phyloP scores from a whole-genome alignment of 2,113 vertebrate genomes.

The Chaetorhynchus papuensis region DNA sequence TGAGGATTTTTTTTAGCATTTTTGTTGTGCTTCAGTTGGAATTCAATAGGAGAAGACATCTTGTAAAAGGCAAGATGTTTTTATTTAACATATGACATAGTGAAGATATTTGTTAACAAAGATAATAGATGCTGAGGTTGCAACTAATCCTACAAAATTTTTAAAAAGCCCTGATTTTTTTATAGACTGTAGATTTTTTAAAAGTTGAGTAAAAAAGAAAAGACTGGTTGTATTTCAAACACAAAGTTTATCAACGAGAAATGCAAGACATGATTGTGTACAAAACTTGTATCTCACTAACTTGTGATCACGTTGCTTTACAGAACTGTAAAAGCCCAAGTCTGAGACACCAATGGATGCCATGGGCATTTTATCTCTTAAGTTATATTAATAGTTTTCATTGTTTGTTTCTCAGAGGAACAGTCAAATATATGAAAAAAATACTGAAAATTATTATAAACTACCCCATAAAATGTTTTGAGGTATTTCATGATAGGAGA shows the following conservation, averaged over 20 bases:
- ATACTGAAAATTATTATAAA: background rate
- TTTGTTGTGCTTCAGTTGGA: conserved; percentile 13
- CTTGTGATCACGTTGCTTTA: background rate
- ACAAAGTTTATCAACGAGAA: background rate
- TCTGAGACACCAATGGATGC: background rate
- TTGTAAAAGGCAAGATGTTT: conserved; percentile 9
- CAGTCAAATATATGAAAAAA: background rate
- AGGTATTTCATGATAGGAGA: background rate
- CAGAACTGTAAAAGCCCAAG: background rate
- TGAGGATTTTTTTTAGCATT: background rate
- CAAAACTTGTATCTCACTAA: background rate
- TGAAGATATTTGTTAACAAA: background rate
- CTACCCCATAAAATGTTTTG: background rate
- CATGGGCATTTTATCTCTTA: background rate
- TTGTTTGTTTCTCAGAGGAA: background rate
- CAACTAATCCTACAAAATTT: background rate
- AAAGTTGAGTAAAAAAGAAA: background rate
- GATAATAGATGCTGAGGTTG: background rate
- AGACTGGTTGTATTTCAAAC: background rate
- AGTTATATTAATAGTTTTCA: background rate
- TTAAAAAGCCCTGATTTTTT: background rate
- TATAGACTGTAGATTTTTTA: background rate
- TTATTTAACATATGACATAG: background rate
- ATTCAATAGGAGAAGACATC: background rate
- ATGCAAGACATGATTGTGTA: background rate